phyloP scores from a whole-genome alignment of 2,797 vertebrate genomes.

The Stomatorhinus walkeri region DNA sequence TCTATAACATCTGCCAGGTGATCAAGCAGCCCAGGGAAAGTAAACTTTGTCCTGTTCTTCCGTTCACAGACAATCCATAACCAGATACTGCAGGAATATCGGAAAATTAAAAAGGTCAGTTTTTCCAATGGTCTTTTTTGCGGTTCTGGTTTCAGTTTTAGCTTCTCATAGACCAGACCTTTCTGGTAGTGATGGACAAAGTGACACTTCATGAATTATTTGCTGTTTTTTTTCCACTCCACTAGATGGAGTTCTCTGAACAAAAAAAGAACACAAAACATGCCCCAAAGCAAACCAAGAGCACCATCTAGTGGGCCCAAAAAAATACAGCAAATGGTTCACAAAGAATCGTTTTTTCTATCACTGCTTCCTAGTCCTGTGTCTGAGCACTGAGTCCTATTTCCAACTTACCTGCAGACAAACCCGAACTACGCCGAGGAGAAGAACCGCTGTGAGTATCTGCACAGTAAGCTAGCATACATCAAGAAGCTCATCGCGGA shows the following conservation, averaged over 20 bases:
- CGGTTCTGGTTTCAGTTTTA: neutral
- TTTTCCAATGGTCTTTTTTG: neutral
- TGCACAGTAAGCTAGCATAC: slow-evolving; percentile 90
- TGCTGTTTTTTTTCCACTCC: neutral
- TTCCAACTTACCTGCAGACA: slow-evolving; percentile 54
- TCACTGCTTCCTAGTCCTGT: neutral
- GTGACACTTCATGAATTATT: neutral
- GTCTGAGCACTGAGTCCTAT: neutral
- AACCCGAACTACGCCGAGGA: slow-evolving; percentile 85
- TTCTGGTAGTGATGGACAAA: neutral
- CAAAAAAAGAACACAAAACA: neutral
- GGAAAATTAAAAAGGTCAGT: slow-evolving; percentile 85
- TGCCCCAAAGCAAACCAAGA: neutral
- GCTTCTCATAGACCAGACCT: neutral
- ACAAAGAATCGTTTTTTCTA: neutral
- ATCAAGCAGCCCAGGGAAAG: neutral
- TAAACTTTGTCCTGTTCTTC: neutral
- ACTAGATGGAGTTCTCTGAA: neutral
- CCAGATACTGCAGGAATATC: slow-evolving; percentile 84
- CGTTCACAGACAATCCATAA: slow-evolving; percentile 72
- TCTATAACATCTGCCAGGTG: neutral
- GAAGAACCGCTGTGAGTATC: slow-evolving; percentile 83
- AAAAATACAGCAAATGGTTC: neutral
- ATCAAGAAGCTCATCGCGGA: slow-evolving; percentile 86
- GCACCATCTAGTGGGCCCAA: neutral